These are phyloP conservation scores for Amblyraja radiata DNA, from an alignment of 2,797 vertebrate genomes.

Conservation along the genomic window DNA sequence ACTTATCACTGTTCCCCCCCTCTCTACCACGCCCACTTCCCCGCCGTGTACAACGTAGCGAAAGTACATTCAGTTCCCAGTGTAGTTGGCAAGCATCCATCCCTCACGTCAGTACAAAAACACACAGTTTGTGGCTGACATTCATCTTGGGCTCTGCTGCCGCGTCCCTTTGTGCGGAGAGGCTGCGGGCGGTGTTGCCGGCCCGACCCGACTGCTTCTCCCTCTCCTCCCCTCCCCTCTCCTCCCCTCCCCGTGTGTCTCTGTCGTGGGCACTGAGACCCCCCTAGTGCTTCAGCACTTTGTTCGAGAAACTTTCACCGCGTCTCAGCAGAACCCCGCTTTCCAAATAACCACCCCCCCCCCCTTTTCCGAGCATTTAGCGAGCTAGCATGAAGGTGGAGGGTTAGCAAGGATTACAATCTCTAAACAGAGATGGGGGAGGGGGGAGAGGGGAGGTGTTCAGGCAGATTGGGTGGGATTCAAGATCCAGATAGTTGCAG, in stretches of 20 bases:
- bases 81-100: constrained; percentile 9
- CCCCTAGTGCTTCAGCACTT: too few relatives aligned
- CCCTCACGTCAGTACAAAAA: constrained; percentile 14
- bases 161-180: not conserved
- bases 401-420: not conserved
- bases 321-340: too few relatives aligned
- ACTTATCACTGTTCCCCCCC: not conserved
- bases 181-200: not conserved
- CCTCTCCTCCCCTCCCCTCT: too few relatives aligned
- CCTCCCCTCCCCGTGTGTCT: too few relatives aligned
- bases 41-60: not conserved
- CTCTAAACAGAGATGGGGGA: too few relatives aligned
- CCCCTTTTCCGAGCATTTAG: not conserved
- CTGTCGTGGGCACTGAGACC: too few relatives aligned
- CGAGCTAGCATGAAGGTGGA: not conserved
- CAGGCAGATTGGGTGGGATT: too few relatives aligned
- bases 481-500: too few relatives aligned
- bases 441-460: too few relatives aligned
- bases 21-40: not conserved
- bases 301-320: too few relatives aligned
- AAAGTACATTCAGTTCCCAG: constrained; percentile 37
- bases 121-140: not conserved
- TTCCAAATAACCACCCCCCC: not conserved
- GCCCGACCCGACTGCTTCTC: not conserved
- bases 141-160: not conserved